A percentile compares a stretch with the other conserved stretches of the same genome.
These are phyloP conservation scores for Chaetodon trifasciatus DNA, from an alignment of 2,797 vertebrate genomes.

Conservation along the genomic window DNA sequence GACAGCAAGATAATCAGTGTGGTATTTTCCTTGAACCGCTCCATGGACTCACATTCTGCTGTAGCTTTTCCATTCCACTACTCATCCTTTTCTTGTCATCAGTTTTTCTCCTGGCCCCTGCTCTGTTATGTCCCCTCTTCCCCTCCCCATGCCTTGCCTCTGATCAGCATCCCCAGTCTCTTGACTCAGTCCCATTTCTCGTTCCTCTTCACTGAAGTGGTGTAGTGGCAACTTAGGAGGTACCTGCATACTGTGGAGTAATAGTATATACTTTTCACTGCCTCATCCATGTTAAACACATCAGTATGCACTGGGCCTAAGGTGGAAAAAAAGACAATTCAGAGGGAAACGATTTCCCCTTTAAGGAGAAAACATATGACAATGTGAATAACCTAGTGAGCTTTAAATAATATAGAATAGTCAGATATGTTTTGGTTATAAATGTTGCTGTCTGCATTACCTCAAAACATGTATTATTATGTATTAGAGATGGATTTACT, in stretches of 20 bases:
- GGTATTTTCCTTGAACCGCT: constrained; percentile 31
- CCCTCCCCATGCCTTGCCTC: constrained; percentile 12
- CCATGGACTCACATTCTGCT: constrained; percentile 37
- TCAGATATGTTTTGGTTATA: constrained; percentile 59
- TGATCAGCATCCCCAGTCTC: constrained; percentile 9
- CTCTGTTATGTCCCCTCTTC: neutral
- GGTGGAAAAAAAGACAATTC: constrained; percentile 27
- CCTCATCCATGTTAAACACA: constrained; percentile 26
- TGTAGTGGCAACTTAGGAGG: neutral
- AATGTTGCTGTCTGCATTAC: constrained; percentile 70
- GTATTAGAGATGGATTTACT: constrained; percentile 75
- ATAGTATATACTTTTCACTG: constrained; percentile 36
- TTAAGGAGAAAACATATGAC: constrained; percentile 24
- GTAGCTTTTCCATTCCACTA: constrained; percentile 36
- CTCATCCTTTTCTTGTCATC: neutral
- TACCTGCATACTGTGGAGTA: constrained; percentile 23
- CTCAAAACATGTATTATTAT: constrained; percentile 67
- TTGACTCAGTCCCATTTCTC: constrained; percentile 2
- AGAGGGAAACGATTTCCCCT: neutral
- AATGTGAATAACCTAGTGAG: constrained; percentile 63
- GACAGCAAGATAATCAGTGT: constrained; percentile 23
- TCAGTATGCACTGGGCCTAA: constrained; percentile 43
- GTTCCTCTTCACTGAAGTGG: constrained; percentile 4
- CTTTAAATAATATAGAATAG: constrained; percentile 59
- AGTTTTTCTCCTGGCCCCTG: neutral